A percentile compares a stretch with the other conserved stretches of the same genome.
Evolutionary conservation across 2,888 invertebrate species (phyloP).

Genomic region (Acanthopleura granulata): DNA sequence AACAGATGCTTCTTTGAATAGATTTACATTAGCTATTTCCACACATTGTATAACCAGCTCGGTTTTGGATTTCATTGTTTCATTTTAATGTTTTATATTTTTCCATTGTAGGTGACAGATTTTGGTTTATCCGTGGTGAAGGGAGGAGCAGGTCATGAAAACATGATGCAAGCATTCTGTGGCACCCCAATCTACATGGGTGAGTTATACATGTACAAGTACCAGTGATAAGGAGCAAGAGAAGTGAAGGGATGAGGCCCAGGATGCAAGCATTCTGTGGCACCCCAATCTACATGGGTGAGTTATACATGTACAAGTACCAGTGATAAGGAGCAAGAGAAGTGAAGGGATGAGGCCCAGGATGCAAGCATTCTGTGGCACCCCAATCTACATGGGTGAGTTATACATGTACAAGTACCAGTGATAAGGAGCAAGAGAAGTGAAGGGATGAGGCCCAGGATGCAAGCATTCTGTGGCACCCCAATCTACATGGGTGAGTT

Average conservation of each 20-base stretch:
- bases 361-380: conserved; percentile 75
- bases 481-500: conserved; percentile 74
- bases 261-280: conserved; percentile 75
- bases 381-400: conserved; percentile 74
- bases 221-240: too few species aligned
- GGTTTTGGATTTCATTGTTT: neutral
- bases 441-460: conserved; percentile 73
- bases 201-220: too few species aligned
- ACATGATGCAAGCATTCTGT: conserved; percentile 74
- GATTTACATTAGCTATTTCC: neutral
- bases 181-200: conserved; percentile 75
- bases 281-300: conserved; percentile 75
- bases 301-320: too few species aligned
- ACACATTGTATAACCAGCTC: neutral
- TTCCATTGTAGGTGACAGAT: conserved; percentile 71
- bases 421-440: too few species aligned
- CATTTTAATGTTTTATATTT: neutral
- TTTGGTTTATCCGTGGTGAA: conserved; percentile 75
- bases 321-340: too few species aligned
- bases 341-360: conserved; percentile 73
- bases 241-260: conserved; percentile 72
- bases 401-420: too few species aligned
- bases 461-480: conserved; percentile 75
- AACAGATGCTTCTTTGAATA: too few species aligned
- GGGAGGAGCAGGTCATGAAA: conserved; percentile 71